Evolutionary conservation across 2,113 vertebrate genomes (phyloP).

Genomic region (Aldabrachelys gigantea): DNA sequence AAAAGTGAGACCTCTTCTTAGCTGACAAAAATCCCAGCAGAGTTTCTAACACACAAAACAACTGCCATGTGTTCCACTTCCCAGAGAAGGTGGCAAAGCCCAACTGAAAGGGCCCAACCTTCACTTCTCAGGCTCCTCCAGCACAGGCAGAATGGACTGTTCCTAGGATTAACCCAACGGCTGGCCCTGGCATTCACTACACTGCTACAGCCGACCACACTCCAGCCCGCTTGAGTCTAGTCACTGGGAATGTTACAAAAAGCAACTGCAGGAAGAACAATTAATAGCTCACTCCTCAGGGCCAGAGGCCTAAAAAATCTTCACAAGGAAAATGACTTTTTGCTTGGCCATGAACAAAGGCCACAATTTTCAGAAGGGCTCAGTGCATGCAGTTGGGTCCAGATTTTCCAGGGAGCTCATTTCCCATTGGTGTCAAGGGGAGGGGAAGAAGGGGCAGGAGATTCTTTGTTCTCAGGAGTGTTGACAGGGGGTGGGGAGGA

Average conservation of each 20-base stretch:
- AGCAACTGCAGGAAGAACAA: not conserved
- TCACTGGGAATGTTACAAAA: not conserved
- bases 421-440: not conserved
- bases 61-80: not conserved
- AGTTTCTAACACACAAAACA: not conserved
- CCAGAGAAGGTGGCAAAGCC: too few species aligned
- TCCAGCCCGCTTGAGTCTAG: accelerated
- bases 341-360: not conserved
- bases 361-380: not conserved
- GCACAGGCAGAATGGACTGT: not conserved
- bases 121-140: not conserved
- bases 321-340: not conserved
- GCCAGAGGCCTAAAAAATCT: not conserved
- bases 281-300: accelerated
- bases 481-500: not conserved
- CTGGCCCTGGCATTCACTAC: not conserved
- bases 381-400: not conserved
- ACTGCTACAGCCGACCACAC: accelerated
- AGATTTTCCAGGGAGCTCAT: not conserved
- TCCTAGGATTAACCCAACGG: not conserved
- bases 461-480: not conserved
- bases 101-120: not conserved
- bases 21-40: not conserved
- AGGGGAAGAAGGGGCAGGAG: not conserved
- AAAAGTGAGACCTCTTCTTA: not conserved